Evolutionary conservation across 2,888 invertebrate genomes (phyloP).

Genomic region (Atethmia centrago): DNA sequence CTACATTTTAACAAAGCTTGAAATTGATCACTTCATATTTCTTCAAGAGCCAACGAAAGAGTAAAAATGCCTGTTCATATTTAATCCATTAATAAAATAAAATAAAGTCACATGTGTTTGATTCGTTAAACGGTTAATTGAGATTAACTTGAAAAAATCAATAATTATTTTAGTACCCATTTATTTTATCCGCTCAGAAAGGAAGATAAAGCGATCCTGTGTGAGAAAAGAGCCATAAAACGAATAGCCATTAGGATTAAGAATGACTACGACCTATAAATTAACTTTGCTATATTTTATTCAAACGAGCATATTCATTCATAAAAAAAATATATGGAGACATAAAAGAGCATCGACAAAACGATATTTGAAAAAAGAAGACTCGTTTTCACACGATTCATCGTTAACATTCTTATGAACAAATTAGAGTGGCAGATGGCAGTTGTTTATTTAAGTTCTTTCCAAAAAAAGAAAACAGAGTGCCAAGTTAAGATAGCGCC

Average conservation of each 20-base stretch:
- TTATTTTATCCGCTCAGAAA: slow-evolving; percentile 41
- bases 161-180: slow-evolving; percentile 42
- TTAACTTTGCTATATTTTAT: slow-evolving; percentile 53
- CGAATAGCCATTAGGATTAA: slow-evolving; percentile 49
- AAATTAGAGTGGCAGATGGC: slow-evolving; percentile 42
- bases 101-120: slow-evolving; percentile 21
- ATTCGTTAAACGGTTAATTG: slow-evolving; percentile 47
- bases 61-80: slow-evolving; percentile 38
- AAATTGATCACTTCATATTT: slow-evolving; percentile 32
- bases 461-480: slow-evolving; percentile 26
- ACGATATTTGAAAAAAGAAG: slow-evolving; percentile 21
- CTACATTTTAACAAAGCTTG: slow-evolving; percentile 18
- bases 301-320: slow-evolving; percentile 39
- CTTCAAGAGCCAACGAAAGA: slow-evolving; percentile 17
- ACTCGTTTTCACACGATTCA: slow-evolving; percentile 38
- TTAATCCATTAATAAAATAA: slow-evolving; percentile 40
- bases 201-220: slow-evolving; percentile 39
- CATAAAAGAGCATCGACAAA: slow-evolving; percentile 52
- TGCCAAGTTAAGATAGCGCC: slow-evolving; percentile 53
- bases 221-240: slow-evolving; percentile 47
- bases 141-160: slow-evolving; percentile 35
- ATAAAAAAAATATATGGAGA: slow-evolving; percentile 45
- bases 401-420: slow-evolving; percentile 30
- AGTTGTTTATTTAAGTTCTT: slow-evolving; percentile 40
- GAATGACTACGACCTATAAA: slow-evolving; percentile 55